Evolutionary conservation across 2,888 invertebrate genomes (phyloP).

Genomic region (Alentia gelatinosa): DNA sequence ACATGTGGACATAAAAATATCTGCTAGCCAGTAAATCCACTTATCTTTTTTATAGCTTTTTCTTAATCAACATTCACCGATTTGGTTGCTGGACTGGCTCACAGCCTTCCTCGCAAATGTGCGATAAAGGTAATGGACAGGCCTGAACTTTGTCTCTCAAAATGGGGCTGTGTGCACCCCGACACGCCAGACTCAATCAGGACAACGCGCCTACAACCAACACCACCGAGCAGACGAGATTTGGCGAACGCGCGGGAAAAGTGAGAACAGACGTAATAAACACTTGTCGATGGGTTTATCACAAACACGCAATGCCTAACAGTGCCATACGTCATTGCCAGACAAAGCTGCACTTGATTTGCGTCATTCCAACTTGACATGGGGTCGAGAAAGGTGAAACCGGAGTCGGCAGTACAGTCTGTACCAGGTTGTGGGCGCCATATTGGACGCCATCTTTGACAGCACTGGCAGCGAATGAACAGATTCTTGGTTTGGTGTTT

Average conservation of each 20-base stretch:
- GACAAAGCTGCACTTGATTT: conserved; percentile 9
- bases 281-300: conserved; percentile 4
- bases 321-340: not conserved
- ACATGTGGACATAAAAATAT: too few species aligned
- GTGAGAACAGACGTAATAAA: not conserved
- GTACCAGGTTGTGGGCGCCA: too few species aligned
- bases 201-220: not conserved
- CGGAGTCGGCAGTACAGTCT: too few species aligned
- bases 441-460: not conserved
- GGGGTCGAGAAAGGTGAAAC: not conserved
- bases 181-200: not conserved
- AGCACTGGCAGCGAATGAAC: not conserved
- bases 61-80: too few species aligned
- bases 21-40: too few species aligned
- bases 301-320: not conserved
- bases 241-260: not conserved
- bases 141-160: not conserved
- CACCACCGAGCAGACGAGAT: conserved; percentile 12
- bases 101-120: too few species aligned
- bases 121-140: not conserved
- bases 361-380: not conserved
- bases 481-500: too few species aligned
- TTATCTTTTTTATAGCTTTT: too few species aligned
- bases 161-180: not conserved
- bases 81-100: too few species aligned